A percentile compares a stretch with the other conserved stretches of the same genome.
Evolutionary conservation across 2,797 vertebrate genomes (phyloP).

Genomic region (Emys orbicularis): DNA sequence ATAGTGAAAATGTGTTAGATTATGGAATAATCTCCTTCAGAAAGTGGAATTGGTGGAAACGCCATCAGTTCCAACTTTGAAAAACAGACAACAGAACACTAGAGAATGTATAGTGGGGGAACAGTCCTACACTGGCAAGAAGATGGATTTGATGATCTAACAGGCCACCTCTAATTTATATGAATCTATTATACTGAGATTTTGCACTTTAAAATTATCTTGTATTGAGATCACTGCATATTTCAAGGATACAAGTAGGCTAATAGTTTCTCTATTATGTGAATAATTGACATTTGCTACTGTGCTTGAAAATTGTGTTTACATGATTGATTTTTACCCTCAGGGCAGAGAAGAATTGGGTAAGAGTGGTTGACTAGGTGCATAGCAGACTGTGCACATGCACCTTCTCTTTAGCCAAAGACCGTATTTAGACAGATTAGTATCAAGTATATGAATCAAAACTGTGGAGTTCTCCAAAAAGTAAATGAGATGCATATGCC

Average conservation of each 20-base stretch:
- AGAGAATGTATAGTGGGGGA: background rate
- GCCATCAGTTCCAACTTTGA: background rate
- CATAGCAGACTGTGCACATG: background rate
- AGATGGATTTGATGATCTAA: background rate
- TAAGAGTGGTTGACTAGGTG: background rate
- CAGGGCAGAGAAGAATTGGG: background rate
- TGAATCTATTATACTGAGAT: background rate
- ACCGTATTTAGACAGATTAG: background rate
- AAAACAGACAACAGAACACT: background rate
- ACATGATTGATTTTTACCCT: too few relatives aligned
- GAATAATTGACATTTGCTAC: background rate
- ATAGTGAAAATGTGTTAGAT: background rate
- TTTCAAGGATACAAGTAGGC: background rate
- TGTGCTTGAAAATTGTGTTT: background rate
- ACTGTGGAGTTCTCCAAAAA: background rate
- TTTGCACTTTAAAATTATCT: background rate
- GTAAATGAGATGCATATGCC: background rate
- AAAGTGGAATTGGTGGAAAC: background rate
- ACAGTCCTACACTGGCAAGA: background rate
- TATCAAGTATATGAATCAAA: background rate
- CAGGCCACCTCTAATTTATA: background rate
- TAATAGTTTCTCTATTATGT: background rate
- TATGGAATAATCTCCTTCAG: background rate
- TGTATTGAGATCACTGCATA: background rate
- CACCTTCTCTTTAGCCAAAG: background rate